Evolutionary conservation across 2,888 invertebrate genomes (phyloP), one percentile per base, ranked within the genome.

Genomic region (Monoplex corrugatus): DNA sequence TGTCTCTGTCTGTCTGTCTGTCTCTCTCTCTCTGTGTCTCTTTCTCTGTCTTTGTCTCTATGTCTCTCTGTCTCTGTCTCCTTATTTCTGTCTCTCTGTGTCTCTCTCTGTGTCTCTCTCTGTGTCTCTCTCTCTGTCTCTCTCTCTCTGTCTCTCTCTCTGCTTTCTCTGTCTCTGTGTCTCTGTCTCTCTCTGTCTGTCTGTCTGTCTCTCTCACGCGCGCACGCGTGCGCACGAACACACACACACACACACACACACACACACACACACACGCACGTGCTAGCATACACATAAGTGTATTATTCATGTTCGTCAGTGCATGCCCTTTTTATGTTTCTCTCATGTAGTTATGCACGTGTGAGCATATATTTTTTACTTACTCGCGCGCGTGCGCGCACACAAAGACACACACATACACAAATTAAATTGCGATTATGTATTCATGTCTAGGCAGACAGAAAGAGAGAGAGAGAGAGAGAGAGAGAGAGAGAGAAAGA

Each of bases 181-280:
- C 16, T 16, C 16, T 63, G 23, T 63, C 63, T 8, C 63, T 63
- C 63, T 23, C 23, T 63, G 23, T 63, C 63, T 16, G 23, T 63
- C 10, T 23, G 23, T 63, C 63, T 63, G 23, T 63, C 13, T 63
- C 3, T 3, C 3, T 23, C 3, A 28, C 3, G 23, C 3, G 23
- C 23, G 28, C 13, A 2, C 8, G 8, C 35, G 35, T 32, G 35
- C 10, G n/a, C 68, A 68, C 10, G n/a, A 19, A 68, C 10, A 68
- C 28, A 68, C 68, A 28, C 68, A 68, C 68, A 68, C 28, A 68
- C 19, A 68, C 68, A 68, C 19, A 68, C 68, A 28, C 19, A 68
- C 68, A 68, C 68, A 68, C 68, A 68, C 68, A 68, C 68, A 68
- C 68, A 68, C 68, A 68, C 68, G n/a, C 68, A 68, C 68, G 5